Evolutionary conservation across 2,888 invertebrate genomes (phyloP).

Genomic region (Yponomeuta malinellus): DNA sequence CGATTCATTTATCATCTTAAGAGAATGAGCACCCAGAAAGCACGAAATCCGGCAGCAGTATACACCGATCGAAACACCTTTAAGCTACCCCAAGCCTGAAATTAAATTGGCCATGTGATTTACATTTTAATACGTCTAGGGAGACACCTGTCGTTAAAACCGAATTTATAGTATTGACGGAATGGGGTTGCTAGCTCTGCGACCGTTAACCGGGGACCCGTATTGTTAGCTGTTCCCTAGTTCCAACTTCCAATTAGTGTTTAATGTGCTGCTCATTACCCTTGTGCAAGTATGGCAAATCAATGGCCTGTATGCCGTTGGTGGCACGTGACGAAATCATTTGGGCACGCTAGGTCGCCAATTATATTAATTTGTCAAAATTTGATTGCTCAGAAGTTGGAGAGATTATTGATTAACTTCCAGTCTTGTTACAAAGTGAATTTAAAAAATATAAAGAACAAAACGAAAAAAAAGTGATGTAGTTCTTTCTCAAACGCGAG

Average conservation of each 20-base stretch:
- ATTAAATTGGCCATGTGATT: constrained; percentile 72
- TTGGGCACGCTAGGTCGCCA: no score
- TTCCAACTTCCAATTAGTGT: background rate
- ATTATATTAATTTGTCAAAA: no score
- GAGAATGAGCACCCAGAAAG: no score
- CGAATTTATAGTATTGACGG: constrained; percentile 65
- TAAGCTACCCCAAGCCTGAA: constrained; percentile 66
- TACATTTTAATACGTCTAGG: constrained; percentile 72
- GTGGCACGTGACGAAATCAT: no score
- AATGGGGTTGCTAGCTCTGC: constrained; percentile 31
- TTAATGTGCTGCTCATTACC: background rate
- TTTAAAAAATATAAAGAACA: no score
- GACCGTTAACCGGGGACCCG: background rate
- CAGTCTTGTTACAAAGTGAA: no score
- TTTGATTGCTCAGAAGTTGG: no score
- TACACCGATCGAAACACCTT: constrained; percentile 10
- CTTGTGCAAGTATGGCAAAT: background rate
- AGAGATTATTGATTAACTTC: no score
- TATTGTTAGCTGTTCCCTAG: background rate
- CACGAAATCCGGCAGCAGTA: background rate
- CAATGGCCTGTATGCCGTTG: no score
- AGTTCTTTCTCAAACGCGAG: no score
- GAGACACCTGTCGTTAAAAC: constrained; percentile 65
- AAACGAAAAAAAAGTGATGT: no score
- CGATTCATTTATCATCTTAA: no score